phyloP scores from a whole-genome alignment of 2,888 invertebrate species.

The Terebella lapidaria region DNA sequence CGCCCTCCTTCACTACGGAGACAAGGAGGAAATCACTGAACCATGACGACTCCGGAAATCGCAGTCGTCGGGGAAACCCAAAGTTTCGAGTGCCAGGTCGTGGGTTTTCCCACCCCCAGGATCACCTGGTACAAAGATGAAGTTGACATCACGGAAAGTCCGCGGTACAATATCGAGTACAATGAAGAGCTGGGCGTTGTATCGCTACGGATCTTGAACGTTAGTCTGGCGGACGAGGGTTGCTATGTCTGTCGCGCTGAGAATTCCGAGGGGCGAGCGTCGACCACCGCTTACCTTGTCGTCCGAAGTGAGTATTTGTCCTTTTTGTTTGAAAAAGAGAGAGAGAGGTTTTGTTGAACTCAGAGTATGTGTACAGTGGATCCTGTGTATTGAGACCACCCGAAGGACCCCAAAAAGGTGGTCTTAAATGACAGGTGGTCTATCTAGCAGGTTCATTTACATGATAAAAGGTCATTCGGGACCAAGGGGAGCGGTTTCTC shows the following conservation, averaged over 20 bases:
- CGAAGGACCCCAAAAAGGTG: no score
- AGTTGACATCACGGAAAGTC: slow-evolving; percentile 40
- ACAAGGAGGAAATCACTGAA: no score
- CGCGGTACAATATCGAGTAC: slow-evolving; percentile 36
- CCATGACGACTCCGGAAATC: slow-evolving; percentile 6
- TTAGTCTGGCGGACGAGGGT: slow-evolving; percentile 43
- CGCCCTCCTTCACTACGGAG: no score
- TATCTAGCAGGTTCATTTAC: no score
- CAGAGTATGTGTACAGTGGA: not conserved
- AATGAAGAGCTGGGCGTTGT: slow-evolving; percentile 33
- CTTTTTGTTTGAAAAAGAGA: not conserved
- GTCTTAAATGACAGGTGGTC: no score
- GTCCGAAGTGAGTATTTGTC: slow-evolving; percentile 47
- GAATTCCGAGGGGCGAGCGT: slow-evolving; percentile 49
- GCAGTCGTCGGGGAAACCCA: slow-evolving; percentile 40
- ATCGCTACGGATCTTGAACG: slow-evolving; percentile 41
- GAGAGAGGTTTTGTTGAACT: not conserved
- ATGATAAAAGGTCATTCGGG: no score
- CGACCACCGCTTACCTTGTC: slow-evolving; percentile 46
- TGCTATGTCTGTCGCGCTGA: slow-evolving; percentile 48
- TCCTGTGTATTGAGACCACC: no score
- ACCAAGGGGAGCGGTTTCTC: no score
- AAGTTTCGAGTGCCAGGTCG: slow-evolving; percentile 48
- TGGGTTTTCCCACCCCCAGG: slow-evolving; percentile 47
- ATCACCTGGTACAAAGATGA: slow-evolving; percentile 52